Conservation (phyloP, 2,888 invertebrate species). For the Clepsis dumicolana region DNA sequence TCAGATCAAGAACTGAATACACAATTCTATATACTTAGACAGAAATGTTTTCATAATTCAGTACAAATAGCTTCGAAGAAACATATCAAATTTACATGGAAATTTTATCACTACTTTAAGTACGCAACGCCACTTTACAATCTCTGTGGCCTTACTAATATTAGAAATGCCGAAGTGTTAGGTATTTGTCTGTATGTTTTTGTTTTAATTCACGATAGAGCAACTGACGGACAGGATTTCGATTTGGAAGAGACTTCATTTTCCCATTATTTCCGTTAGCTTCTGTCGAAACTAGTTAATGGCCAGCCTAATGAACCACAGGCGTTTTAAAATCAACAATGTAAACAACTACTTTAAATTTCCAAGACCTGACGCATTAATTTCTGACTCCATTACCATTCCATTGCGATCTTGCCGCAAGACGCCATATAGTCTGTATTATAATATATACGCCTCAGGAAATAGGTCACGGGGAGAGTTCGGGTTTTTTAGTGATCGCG, state of each 20-base stretch:
- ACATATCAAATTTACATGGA: not conserved
- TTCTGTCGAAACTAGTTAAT: too few relatives aligned
- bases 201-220: too few relatives aligned
- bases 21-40: constrained; percentile 9
- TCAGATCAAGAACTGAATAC: constrained; percentile 3
- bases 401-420: constrained; percentile 18
- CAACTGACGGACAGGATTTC: too few relatives aligned
- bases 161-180: too few relatives aligned
- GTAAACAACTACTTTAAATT: not conserved
- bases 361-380: not conserved
- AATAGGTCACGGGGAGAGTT: constrained; percentile 20
- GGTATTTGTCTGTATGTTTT: too few relatives aligned
- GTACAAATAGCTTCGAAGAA: not conserved
- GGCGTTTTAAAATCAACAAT: not conserved
- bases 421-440: not conserved
- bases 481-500: constrained; percentile 14
- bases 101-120: not conserved
- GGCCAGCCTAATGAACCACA: not conserved
- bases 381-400: constrained; percentile 18
- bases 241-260: too few relatives aligned
- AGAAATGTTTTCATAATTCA: not conserved
- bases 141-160: too few relatives aligned
- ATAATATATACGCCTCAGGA: constrained; percentile 15
- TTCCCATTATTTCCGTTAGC: too few relatives aligned
- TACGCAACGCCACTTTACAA: not conserved